A percentile compares a stretch with the other conserved stretches of the same genome.
phyloP scores from a whole-genome alignment of 1,140 invertebrate species.

The Aculops lycopersici region DNA sequence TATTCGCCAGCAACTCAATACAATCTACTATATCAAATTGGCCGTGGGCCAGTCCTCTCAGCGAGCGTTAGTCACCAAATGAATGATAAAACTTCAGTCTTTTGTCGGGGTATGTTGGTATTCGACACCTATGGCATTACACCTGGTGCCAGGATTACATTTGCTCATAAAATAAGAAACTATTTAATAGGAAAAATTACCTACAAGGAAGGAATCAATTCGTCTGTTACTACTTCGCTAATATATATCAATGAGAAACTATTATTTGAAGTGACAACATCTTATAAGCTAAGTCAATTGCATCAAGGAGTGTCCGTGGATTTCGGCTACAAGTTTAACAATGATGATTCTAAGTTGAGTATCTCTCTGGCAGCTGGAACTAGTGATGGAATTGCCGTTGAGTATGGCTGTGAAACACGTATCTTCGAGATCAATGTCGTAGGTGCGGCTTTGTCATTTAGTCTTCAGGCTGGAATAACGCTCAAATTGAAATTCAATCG shows the following conservation, averaged over 20 bases:
- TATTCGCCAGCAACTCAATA: constrained; percentile 19
- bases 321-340: constrained; percentile 1
- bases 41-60: constrained; percentile 25
- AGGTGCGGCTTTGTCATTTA: constrained; percentile 44
- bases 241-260: constrained; percentile 35
- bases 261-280: constrained; percentile 27
- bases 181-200: neutral
- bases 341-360: constrained; percentile 1
- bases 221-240: constrained; percentile 32
- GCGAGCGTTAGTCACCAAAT: constrained; percentile 40
- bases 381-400: constrained; percentile 45
- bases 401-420: constrained; percentile 71
- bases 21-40: constrained; percentile 32
- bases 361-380: constrained; percentile 27
- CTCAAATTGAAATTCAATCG: constrained; percentile 52
- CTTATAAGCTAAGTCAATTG: constrained; percentile 36
- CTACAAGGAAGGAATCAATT: neutral
- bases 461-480: constrained; percentile 48
- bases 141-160: constrained; percentile 14
- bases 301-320: constrained; percentile 30
- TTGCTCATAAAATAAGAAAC: neutral
- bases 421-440: constrained; percentile 60
- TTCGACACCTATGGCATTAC: constrained; percentile 1
- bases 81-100: constrained; percentile 35
- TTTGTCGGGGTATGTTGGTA: constrained; percentile 23